phyloP scores from a whole-genome alignment of 2,113 vertebrate genomes.

The Ptyas mucosa region DNA sequence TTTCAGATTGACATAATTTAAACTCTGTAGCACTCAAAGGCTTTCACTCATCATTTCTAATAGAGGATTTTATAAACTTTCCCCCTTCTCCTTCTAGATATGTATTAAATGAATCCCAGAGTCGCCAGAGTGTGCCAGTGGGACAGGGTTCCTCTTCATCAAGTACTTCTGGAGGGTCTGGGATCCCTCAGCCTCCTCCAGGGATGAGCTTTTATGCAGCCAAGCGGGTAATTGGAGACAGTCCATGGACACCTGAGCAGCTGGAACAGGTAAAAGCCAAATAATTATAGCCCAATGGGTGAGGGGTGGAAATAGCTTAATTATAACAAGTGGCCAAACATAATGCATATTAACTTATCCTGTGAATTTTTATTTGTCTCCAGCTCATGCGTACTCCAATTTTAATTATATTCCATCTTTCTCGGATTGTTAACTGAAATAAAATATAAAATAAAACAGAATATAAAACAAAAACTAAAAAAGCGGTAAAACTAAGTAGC shows the following conservation, averaged over 20 bases:
- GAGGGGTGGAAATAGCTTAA: background rate
- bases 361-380: no score
- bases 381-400: background rate
- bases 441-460: background rate
- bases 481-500: background rate
- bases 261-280: slow-evolving; percentile 84
- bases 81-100: slow-evolving; percentile 72
- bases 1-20: background rate
- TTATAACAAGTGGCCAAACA: background rate
- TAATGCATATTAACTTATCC: background rate
- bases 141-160: slow-evolving; percentile 77
- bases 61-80: background rate
- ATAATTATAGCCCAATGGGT: background rate
- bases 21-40: no score
- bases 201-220: slow-evolving; percentile 97
- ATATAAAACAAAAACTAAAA: background rate
- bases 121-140: slow-evolving; percentile 78
- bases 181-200: slow-evolving; percentile 91
- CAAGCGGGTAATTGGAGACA: slow-evolving; percentile 93
- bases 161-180: slow-evolving; percentile 67
- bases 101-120: slow-evolving; percentile 90
- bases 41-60: background rate
- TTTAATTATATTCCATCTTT: background rate
- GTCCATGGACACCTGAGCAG: slow-evolving; percentile 93
- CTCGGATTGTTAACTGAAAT: background rate